Percentiles rank a stretch among this genome's conserved stretches.
phyloP scores from a whole-genome alignment of 1,140 invertebrate genomes.

The Helicorthomorpha holstii region DNA sequence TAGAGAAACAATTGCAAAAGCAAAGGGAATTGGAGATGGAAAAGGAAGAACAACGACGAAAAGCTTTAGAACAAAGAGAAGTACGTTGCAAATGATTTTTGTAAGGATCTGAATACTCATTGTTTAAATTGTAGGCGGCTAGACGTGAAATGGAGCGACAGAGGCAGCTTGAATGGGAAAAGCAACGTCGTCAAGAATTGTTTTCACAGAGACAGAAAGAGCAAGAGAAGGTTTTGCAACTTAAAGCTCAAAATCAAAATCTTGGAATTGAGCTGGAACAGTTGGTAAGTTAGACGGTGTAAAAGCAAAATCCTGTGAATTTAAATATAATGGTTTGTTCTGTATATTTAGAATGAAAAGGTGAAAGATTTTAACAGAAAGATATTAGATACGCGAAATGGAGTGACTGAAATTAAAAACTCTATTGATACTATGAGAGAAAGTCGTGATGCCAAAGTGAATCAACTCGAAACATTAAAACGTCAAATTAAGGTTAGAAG shows the following conservation, averaged over 20 bases:
- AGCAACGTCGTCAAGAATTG: conserved; percentile 69
- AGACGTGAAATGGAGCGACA: conserved; percentile 81
- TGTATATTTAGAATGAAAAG: conserved; percentile 46
- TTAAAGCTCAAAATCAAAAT: conserved; percentile 78
- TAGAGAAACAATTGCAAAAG: conserved; percentile 57
- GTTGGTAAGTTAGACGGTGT: conserved; percentile 31
- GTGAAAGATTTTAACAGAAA: conserved; percentile 71
- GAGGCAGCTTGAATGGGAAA: conserved; percentile 89
- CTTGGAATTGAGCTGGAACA: conserved; percentile 63
- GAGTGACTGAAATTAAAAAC: conserved; percentile 79
- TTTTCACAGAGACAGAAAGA: conserved; percentile 68
- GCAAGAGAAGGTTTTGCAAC: conserved; percentile 67
- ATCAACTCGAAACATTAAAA: conserved; percentile 76
- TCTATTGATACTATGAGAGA: conserved; percentile 91
- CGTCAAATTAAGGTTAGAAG: conserved; percentile 26
- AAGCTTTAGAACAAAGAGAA: conserved; percentile 48
- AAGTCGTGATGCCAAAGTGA: conserved; percentile 71
- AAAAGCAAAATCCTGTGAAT: conserved; percentile 4
- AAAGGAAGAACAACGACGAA: conserved; percentile 31
- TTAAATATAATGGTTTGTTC: conserved; percentile 6
- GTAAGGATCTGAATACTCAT: not conserved
- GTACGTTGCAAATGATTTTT: conserved; percentile 29
- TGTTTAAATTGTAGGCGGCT: conserved; percentile 16
- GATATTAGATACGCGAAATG: conserved; percentile 69
- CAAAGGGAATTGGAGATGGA: conserved; percentile 59